Percentiles rank a stretch among this genome's conserved stretches.
Conservation (phyloP, 2,797 vertebrate species). For the Dendrocincla fuliginosa region DNA sequence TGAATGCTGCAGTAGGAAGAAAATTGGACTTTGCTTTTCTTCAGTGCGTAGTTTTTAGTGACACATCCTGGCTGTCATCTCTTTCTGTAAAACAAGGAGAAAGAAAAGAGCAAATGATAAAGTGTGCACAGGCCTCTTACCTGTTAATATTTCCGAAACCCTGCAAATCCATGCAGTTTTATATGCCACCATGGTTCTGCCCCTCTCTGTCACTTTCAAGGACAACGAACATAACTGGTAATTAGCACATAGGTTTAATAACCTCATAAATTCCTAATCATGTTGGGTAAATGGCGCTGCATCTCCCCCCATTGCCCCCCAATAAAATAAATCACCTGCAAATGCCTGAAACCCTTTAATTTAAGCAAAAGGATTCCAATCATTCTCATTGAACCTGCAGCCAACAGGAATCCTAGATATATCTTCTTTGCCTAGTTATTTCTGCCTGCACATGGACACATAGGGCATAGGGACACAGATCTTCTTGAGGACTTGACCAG, state of each 20-base stretch:
- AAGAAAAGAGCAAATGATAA: not conserved
- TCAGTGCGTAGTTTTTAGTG: constrained; percentile 54
- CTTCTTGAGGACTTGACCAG: not conserved
- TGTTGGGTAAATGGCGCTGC: not conserved
- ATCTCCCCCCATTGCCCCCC: not conserved
- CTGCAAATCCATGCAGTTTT: not conserved
- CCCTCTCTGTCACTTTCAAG: not conserved
- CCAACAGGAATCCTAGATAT: not conserved
- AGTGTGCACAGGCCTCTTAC: not conserved
- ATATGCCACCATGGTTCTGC: not conserved
- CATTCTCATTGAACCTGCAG: not conserved
- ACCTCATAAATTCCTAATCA: not conserved
- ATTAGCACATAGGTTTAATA: not conserved
- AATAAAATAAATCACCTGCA: not conserved
- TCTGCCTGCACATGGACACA: not conserved
- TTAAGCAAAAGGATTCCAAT: not conserved
- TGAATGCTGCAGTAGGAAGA: not conserved
- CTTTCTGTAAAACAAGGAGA: constrained; percentile 78
- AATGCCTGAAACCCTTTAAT: not conserved
- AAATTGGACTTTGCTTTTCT: constrained; percentile 30
- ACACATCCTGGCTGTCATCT: constrained; percentile 82
- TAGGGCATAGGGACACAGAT: not conserved
- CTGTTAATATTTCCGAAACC: not conserved
- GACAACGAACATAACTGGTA: not conserved
- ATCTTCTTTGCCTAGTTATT: not conserved